phyloP scores from a whole-genome alignment of 2,797 vertebrate species.

The Knipowitschia caucasica region DNA sequence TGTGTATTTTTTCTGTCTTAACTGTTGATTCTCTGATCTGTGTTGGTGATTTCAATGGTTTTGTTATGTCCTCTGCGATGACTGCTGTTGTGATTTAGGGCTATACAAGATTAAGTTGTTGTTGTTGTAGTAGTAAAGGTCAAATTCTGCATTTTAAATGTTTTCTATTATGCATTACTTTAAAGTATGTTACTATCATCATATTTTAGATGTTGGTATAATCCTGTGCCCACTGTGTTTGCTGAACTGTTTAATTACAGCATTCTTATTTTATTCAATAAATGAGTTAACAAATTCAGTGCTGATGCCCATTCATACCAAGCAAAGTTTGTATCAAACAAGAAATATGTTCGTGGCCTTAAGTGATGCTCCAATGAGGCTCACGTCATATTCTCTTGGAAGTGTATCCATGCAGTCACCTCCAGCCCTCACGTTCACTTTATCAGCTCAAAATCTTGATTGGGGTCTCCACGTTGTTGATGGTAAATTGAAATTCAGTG shows the following conservation, averaged over 20 bases:
- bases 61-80: no score
- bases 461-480: conserved; percentile 56
- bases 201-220: not conserved
- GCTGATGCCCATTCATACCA: no score
- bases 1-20: no score
- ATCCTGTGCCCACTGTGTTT: conserved; percentile 21
- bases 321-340: not conserved
- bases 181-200: conserved; percentile 11
- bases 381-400: no score
- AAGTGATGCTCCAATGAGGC: not conserved
- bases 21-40: no score
- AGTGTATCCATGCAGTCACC: conserved; percentile 32
- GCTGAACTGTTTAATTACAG: conserved; percentile 35
- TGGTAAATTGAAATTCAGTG: conserved; percentile 71
- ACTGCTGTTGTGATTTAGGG: no score
- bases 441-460: conserved; percentile 70
- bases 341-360: not conserved
- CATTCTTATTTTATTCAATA: not conserved
- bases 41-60: no score
- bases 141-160: no score
- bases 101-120: no score
- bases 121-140: no score
- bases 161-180: no score
- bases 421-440: conserved; percentile 57
- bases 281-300: not conserved